phyloP scores from a whole-genome alignment of 2,888 invertebrate species.

The Chromoteleia sp. region DNA sequence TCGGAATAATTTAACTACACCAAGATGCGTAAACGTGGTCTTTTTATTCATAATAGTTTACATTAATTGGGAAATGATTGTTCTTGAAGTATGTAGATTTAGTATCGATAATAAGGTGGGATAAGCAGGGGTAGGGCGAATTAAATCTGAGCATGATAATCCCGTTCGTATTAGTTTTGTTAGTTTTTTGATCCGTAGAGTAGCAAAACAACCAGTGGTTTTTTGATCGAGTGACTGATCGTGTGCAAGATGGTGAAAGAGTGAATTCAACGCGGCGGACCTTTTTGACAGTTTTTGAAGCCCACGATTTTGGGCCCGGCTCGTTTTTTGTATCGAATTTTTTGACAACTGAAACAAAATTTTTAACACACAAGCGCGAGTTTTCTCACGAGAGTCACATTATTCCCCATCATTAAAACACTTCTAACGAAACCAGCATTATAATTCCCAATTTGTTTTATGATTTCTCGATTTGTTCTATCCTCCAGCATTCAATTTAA shows the following conservation, averaged over 20 bases:
- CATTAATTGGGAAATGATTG: constrained; percentile 4
- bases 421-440: constrained; percentile 40
- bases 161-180: constrained; percentile 40
- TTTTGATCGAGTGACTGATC: constrained; percentile 38
- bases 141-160: constrained; percentile 44
- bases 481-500: constrained; percentile 82
- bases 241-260: constrained; percentile 62
- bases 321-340: constrained; percentile 67
- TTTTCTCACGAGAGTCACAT: constrained; percentile 67
- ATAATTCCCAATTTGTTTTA: constrained; percentile 44
- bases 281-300: constrained; percentile 67
- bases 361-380: constrained; percentile 73
- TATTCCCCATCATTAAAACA: constrained; percentile 33
- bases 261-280: constrained; percentile 51
- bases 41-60: constrained; percentile 9
- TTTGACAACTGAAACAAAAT: constrained; percentile 15
- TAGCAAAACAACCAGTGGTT: constrained; percentile 42
- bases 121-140: background rate
- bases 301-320: constrained; percentile 39
- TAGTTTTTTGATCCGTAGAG: constrained; percentile 50
- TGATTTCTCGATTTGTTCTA: constrained; percentile 76
- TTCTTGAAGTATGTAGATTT: constrained; percentile 21
- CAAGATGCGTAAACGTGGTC: background rate
- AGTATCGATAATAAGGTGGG: background rate
- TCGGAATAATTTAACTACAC: background rate